A percentile compares a stretch with the other conserved stretches of the same genome.
phyloP scores from a whole-genome alignment of 2,113 vertebrate species.

The Gracilinanus agilis region DNA sequence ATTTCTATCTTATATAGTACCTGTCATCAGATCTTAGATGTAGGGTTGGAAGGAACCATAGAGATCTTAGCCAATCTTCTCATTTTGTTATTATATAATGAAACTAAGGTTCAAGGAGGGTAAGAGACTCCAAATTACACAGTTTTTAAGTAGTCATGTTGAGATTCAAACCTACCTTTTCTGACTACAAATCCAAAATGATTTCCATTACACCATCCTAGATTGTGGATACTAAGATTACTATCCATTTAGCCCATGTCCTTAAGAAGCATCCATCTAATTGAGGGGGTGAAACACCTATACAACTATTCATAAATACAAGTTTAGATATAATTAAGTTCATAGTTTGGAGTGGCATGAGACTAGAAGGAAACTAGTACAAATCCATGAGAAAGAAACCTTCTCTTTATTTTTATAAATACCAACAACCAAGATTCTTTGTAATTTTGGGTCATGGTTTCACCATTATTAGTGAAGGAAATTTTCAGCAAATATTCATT shows the following conservation, averaged over 20 bases:
- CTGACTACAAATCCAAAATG: neutral
- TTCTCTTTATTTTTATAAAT: conserved; percentile 91
- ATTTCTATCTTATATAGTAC: neutral
- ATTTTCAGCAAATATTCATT: conserved; percentile 91
- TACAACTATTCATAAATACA: neutral
- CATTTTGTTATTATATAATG: neutral
- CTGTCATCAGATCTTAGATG: neutral
- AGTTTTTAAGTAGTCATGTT: neutral
- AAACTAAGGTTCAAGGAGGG: neutral
- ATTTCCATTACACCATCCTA: neutral
- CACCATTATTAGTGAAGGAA: conserved; percentile 87
- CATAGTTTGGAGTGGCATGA: neutral
- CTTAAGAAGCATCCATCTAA: neutral
- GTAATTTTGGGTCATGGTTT: conserved; percentile 89
- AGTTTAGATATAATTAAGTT: neutral
- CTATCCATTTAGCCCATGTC: neutral
- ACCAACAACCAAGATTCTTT: conserved; percentile 86
- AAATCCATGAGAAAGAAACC: conserved; percentile 77
- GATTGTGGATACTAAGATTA: neutral
- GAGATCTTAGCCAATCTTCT: neutral
- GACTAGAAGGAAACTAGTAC: conserved; percentile 68
- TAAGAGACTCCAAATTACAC: neutral
- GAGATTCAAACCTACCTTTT: neutral
- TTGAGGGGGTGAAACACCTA: neutral
- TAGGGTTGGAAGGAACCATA: neutral